These are phyloP conservation scores for Noturus placidus DNA, from an alignment of 2,113 vertebrate species.

Conservation along the genomic window DNA sequence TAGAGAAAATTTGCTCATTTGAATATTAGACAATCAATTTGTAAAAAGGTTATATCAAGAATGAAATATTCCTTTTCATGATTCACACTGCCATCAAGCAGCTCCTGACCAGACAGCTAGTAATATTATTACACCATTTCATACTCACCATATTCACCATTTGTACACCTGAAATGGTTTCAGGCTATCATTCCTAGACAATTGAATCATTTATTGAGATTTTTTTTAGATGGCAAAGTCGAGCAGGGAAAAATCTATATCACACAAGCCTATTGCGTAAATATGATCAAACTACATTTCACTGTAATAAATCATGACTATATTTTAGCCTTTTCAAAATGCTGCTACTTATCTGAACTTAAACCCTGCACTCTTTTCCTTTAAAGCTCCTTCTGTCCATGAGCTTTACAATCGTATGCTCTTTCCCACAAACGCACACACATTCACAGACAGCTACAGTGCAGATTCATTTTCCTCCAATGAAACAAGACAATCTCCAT, in stretches of 20 bases:
- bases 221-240: background rate
- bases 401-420: slow-evolving; percentile 1
- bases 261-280: background rate
- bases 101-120: background rate
- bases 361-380: background rate
- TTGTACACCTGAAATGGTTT: background rate
- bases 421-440: slow-evolving; percentile 28
- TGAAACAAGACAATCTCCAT: slow-evolving; percentile 41
- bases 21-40: background rate
- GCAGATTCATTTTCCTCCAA: slow-evolving; percentile 38
- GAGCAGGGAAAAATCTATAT: background rate
- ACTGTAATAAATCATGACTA: background rate
- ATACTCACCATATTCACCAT: no score
- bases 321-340: background rate
- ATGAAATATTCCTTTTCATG: background rate
- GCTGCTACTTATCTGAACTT: background rate
- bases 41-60: background rate
- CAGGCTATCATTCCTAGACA: background rate
- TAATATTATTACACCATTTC: background rate
- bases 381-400: background rate
- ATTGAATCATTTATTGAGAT: background rate
- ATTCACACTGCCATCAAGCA: background rate
- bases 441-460: slow-evolving; percentile 41
- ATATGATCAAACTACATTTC: background rate
- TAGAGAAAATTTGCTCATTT: background rate